These are phyloP conservation scores for Prosopocoilus inquinatus DNA, from an alignment of 2,888 invertebrate genomes.

Conservation along the genomic window DNA sequence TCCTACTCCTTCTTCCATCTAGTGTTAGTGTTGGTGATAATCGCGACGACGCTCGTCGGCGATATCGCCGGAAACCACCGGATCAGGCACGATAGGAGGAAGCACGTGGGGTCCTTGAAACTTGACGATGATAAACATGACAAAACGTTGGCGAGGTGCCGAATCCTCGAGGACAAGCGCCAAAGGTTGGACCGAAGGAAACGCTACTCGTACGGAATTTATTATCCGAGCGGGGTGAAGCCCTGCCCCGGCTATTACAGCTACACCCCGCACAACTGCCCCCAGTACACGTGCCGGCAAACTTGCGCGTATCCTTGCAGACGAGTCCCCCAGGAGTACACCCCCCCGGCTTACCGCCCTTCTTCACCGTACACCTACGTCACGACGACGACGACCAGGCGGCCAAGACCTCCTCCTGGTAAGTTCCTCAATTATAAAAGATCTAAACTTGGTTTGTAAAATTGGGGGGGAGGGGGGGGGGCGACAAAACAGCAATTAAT, in stretches of 20 bases:
- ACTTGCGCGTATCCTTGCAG: conserved; percentile 14
- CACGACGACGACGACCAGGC: too few species aligned
- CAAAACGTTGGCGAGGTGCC: conserved; percentile 13
- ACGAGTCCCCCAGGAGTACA: conserved; percentile 10
- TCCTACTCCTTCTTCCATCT: background rate
- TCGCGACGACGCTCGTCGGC: background rate
- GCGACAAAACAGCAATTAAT: background rate
- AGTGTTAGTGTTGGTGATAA: conserved; percentile 8
- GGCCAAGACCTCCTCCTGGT: too few species aligned
- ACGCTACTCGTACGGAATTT: conserved; percentile 7
- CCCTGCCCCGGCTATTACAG: conserved; percentile 17
- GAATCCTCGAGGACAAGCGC: conserved; percentile 15
- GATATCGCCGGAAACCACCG: background rate
- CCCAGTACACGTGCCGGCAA: background rate
- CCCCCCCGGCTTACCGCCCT: conserved; percentile 4
- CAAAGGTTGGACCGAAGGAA: conserved; percentile 12
- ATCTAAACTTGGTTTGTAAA: too few species aligned
- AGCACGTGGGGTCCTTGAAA: background rate
- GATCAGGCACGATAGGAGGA: background rate
- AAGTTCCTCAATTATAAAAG: too few species aligned
- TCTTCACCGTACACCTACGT: background rate
- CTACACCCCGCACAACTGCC: conserved; percentile 20
- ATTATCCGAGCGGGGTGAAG: conserved; percentile 5
- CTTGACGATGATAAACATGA: background rate
- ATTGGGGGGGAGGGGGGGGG: background rate